phyloP scores from a whole-genome alignment of 2,888 invertebrate genomes.

The Heliconius aoede region DNA sequence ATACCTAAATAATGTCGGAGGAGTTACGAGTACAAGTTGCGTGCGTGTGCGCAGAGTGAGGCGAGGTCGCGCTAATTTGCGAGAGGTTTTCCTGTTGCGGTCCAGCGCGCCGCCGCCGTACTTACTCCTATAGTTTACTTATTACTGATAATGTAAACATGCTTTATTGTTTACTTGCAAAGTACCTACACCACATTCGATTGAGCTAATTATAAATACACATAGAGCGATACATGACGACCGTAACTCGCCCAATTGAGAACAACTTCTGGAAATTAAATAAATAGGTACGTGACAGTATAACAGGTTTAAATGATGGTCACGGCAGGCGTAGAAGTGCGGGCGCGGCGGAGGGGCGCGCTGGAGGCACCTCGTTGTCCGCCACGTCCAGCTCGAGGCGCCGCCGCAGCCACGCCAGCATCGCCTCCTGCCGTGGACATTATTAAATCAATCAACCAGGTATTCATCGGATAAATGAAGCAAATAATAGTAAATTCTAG shows the following conservation, averaged over 20 bases:
- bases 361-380: slow-evolving; percentile 59
- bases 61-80: slow-evolving; percentile 19
- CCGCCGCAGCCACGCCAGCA: slow-evolving; percentile 74
- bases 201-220: slow-evolving; percentile 18
- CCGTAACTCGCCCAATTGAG: neutral
- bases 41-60: neutral
- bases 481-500: no score
- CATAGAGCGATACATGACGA: neutral
- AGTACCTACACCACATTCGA: slow-evolving; percentile 1
- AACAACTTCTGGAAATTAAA: neutral
- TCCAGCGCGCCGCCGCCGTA: neutral
- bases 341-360: slow-evolving; percentile 7
- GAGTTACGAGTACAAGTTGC: neutral
- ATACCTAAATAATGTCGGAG: neutral
- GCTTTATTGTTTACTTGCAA: slow-evolving; percentile 1
- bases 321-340: slow-evolving; percentile 7
- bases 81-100: slow-evolving; percentile 30
- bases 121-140: neutral
- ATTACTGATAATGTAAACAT: slow-evolving; percentile 6
- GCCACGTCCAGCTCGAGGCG: slow-evolving; percentile 66
- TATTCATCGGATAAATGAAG: neutral
- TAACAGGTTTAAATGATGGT: neutral
- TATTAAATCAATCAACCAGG: neutral
- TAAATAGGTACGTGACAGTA: neutral
- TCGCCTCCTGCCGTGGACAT: slow-evolving; percentile 58